Evolutionary conservation across 2,888 invertebrate genomes (phyloP).

Genomic region (Aquatica leii): DNA sequence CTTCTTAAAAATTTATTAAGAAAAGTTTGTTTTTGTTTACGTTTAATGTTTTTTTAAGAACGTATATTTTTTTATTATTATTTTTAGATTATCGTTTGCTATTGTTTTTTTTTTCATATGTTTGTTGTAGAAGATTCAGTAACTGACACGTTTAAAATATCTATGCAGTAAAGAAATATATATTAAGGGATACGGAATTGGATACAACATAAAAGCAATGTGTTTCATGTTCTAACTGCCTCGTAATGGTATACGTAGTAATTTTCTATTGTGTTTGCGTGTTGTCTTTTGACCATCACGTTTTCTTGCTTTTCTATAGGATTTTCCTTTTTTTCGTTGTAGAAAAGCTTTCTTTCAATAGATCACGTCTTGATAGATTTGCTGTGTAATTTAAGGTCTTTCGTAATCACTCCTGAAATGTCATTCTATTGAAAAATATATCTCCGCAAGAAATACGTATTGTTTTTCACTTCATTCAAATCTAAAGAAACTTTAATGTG

Average conservation of each 20-base stretch:
- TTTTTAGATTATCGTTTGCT: too few species aligned
- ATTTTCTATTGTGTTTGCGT: constrained; percentile 16
- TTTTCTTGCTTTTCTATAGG: constrained; percentile 12
- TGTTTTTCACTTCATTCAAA: neutral
- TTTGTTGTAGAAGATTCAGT: neutral
- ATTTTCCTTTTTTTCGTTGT: constrained; percentile 3
- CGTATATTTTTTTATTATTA: too few species aligned
- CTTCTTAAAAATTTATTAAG: too few species aligned
- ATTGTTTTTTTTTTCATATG: too few species aligned
- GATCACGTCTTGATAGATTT: constrained; percentile 21
- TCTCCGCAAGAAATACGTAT: constrained; percentile 4
- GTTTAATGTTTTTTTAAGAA: too few species aligned
- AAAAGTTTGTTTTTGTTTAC: too few species aligned
- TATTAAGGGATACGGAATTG: constrained; percentile 1
- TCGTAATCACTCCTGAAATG: constrained; percentile 8
- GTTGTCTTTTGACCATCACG: constrained; percentile 19
- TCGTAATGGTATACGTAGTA: constrained; percentile 11
- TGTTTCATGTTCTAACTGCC: constrained; percentile 9
- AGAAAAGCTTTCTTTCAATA: constrained; percentile 13
- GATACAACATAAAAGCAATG: constrained; percentile 15
- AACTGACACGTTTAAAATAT: neutral
- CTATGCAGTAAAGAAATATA: constrained; percentile 2
- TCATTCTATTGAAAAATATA: constrained; percentile 5
- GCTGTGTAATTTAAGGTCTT: constrained; percentile 18
- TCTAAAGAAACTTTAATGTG: neutral